These are phyloP conservation scores for Carollia perspicillata DNA, from an alignment of 2,113 vertebrate species.

Conservation along the genomic window DNA sequence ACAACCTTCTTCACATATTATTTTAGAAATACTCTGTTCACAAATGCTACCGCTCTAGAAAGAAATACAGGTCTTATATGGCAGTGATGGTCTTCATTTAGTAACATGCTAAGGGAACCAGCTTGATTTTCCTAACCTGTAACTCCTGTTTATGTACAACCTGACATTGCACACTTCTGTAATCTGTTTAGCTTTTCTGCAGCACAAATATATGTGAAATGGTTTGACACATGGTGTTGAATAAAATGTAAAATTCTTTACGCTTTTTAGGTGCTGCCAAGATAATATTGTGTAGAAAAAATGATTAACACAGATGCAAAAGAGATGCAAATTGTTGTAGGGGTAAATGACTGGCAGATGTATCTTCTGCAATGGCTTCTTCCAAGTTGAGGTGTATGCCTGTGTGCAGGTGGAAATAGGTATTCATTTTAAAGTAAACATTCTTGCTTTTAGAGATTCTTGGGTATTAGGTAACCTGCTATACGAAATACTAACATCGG, in stretches of 20 bases:
- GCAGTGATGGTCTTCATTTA: not conserved
- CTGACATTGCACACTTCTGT: constrained; percentile 65
- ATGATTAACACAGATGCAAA: constrained; percentile 79
- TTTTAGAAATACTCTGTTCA: not conserved
- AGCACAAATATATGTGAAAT: constrained; percentile 78
- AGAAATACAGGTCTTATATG: not conserved
- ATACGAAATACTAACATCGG: constrained; percentile 61
- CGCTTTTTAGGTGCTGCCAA: constrained; percentile 80
- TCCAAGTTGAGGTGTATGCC: not conserved
- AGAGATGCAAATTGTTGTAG: constrained; percentile 71
- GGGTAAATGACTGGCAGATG: constrained; percentile 73
- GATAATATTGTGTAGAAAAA: constrained; percentile 76
- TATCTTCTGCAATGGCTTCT: not conserved
- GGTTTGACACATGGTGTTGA: constrained; percentile 77
- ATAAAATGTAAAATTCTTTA: constrained; percentile 79
- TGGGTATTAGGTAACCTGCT: constrained; percentile 46
- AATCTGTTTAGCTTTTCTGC: constrained; percentile 72
- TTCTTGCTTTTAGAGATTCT: not conserved
- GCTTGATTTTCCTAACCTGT: not conserved
- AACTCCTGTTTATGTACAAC: constrained; percentile 58
- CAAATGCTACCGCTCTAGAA: not conserved
- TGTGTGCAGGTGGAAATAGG: not conserved
- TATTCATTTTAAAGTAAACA: not conserved
- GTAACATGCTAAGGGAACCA: not conserved
- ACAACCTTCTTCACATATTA: not conserved